Evolutionary conservation across 2,888 invertebrate species (phyloP), one percentile per base, ranked within the genome.

Genomic region (Allolobophora icterica): DNA sequence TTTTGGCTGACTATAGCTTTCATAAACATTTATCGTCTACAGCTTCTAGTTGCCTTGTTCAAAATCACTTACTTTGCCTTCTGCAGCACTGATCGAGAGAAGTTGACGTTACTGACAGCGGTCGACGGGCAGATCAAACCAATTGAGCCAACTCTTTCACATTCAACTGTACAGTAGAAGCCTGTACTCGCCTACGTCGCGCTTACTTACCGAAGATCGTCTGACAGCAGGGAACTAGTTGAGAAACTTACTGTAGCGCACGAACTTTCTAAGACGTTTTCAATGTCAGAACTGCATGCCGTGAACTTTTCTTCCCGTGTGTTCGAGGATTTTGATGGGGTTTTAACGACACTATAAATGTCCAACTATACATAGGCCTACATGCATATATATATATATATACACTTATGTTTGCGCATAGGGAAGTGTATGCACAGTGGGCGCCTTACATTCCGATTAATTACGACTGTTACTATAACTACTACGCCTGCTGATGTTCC

Each of bases 141-240:
- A 11, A 71, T n/a, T n/a, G 71, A 71, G 71, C 71, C 71, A 71
- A 71, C 71, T 71, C 71, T 71, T 71, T 71, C 71, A 71, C 71
- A 71, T 71, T 71, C 71, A n/a, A 71, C 71, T 71, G 71, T 71
- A 71, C 71, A 71, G 71, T 71, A 71, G 71, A 71, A 30, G 71
- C 30, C n/a, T 71, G 71, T 71, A 71, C 71, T 71, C 71, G 71
- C 71, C 71, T n/a, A n/a, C 8, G 3, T 5, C 71, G 30, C n/a
- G 30, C 13, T 71, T 71, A 71, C 71, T 71, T n/a, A 71, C 71
- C 71, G 71, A 71, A 4, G 71, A 71, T 13, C 30, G 13, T n/a
- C 30, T 71, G 71, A 71, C 71, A 71, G 71, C n/a, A 52, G 71
- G n/a, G n/a, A 71, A 71, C n/a, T 13, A 71, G 71, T 6, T 1